Percentiles rank a stretch among this genome's conserved stretches.
These are phyloP conservation scores for Tamandua tetradactyla DNA, from an alignment of 2,797 vertebrate species.

Conservation along the genomic window DNA sequence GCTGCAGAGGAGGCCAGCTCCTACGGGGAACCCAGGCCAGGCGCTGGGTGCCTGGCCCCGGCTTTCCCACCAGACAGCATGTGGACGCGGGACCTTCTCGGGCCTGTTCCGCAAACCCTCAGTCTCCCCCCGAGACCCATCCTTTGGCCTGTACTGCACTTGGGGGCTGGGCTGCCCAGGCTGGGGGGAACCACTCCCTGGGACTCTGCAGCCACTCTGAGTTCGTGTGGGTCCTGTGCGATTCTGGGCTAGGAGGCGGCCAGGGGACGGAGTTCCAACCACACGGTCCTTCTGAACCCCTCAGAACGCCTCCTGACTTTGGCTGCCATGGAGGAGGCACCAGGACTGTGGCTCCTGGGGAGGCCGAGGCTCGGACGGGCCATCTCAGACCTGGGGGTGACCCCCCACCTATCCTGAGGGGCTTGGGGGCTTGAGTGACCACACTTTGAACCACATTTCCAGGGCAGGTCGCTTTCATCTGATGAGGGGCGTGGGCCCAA, in stretches of 20 bases:
- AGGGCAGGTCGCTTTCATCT: no score
- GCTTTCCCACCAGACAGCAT: rapidly evolving
- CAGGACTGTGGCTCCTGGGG: background rate
- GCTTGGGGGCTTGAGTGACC: no score
- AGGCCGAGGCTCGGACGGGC: background rate
- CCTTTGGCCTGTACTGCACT: no score
- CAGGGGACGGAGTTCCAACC: no score
- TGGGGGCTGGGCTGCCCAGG: no score
- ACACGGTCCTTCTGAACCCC: background rate
- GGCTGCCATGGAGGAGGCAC: background rate
- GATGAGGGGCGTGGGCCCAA: no score
- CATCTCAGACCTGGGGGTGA: no score
- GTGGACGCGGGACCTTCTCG: rapidly evolving
- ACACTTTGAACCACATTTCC: constrained; percentile 79
- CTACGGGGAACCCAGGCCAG: rapidly evolving
- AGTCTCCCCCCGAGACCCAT: background rate
- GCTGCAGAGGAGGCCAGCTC: background rate
- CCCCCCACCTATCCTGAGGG: no score
- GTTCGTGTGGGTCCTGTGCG: background rate
- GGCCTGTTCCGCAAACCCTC: background rate
- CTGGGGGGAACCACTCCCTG: background rate
- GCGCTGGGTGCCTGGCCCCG: background rate
- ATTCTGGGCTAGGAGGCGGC: background rate
- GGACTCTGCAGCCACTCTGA: background rate
- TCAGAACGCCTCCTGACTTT: no score